phyloP scores from a whole-genome alignment of 2,888 invertebrate genomes.

The Dromius quadrimaculatus region DNA sequence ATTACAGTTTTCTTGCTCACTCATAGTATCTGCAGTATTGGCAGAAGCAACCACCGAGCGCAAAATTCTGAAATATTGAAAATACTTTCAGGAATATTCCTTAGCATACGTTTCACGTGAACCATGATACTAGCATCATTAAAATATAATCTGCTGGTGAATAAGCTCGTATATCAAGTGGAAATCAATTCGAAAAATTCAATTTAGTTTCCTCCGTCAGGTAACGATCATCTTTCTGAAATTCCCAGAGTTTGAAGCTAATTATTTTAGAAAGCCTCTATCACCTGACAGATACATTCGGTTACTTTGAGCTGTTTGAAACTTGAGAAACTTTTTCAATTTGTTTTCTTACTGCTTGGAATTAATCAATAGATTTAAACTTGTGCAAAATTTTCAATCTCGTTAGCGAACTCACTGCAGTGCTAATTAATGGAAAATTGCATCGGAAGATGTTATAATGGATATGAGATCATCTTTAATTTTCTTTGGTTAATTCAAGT shows the following conservation, averaged over 20 bases:
- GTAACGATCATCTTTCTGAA: conserved; percentile 5
- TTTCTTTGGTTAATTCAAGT: conserved; percentile 23
- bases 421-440: conserved; percentile 43
- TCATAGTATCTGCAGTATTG: too few relatives aligned
- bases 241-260: background rate
- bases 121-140: too few relatives aligned
- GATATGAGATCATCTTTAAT: conserved; percentile 24
- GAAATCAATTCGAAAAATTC: conserved; percentile 35
- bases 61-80: too few relatives aligned
- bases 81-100: too few relatives aligned
- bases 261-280: conserved; percentile 18
- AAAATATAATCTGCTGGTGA: conserved; percentile 12
- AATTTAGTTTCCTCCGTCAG: conserved; percentile 12
- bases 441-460: conserved; percentile 22
- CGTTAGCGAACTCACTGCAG: conserved; percentile 35
- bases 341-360: conserved; percentile 32
- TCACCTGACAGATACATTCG: conserved; percentile 37
- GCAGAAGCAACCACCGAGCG: too few relatives aligned
- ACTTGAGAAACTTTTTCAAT: conserved; percentile 38
- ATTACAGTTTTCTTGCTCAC: too few relatives aligned
- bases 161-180: conserved; percentile 9
- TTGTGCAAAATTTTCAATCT: conserved; percentile 42
- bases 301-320: conserved; percentile 12
- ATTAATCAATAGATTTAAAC: conserved; percentile 44
- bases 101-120: too few relatives aligned